A percentile compares a stretch with the other conserved stretches of the same genome.
Evolutionary conservation across 2,797 vertebrate species (phyloP).

Genomic region (Cossypha niveicapilla): DNA sequence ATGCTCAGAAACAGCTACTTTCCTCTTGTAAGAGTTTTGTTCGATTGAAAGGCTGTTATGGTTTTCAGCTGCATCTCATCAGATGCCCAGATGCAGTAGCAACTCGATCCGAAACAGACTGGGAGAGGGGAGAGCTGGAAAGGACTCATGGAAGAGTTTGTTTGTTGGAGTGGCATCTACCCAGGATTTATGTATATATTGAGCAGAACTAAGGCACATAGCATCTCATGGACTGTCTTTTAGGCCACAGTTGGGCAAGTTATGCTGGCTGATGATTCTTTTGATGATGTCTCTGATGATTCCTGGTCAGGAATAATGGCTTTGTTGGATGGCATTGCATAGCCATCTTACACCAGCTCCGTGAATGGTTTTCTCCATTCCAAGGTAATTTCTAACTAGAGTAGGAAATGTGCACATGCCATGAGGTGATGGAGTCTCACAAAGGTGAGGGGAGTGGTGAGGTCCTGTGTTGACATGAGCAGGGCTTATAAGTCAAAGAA

Average conservation of each 20-base stretch:
- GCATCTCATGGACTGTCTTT: not conserved
- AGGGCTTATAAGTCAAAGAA: not conserved
- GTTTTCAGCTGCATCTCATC: not conserved
- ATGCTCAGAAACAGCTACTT: not conserved
- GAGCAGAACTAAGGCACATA: not conserved
- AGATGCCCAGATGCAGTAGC: not conserved
- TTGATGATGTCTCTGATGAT: not conserved
- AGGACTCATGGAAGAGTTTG: not conserved
- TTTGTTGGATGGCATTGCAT: not conserved
- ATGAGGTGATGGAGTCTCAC: not conserved
- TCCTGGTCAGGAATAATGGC: not conserved
- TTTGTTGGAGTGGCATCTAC: not conserved
- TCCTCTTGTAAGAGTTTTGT: not conserved
- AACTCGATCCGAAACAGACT: not conserved
- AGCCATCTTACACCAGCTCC: rapidly evolving
- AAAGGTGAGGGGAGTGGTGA: not conserved
- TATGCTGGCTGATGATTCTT: not conserved
- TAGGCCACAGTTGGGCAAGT: not conserved
- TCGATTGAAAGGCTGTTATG: not conserved
- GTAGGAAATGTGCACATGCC: not conserved
- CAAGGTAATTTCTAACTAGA: not conserved
- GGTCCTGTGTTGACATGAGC: not conserved
- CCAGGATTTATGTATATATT: not conserved
- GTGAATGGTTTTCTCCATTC: not conserved
- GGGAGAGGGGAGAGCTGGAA: not conserved